Base-by-base conservation (phyloP, 2,888 invertebrate species). In the Epistrophe eligans region DNA sequence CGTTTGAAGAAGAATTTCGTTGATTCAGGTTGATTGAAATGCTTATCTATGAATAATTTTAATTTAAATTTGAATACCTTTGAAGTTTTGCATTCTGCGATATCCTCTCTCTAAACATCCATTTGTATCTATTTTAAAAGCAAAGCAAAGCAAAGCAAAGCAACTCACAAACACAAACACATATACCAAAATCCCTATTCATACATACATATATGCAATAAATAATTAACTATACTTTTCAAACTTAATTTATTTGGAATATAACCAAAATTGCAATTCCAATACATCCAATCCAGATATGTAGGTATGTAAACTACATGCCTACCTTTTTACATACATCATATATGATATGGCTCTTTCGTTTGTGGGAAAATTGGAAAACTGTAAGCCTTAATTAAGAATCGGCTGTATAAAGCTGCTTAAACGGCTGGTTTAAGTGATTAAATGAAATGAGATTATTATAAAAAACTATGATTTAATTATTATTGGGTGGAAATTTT, bases 371-470 rank as follows among this genome's bases (percentile, higher is more conserved):
- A 77, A 73, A 83, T 72, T 83, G 48, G 17, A 48, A 84, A 71
- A 58, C 55, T 67, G 60, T 77, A 85, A 77, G 50, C 72, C 55
- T 48, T 81, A 77, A 85, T 85, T 85, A 85, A 28, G 28, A 55
- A 81, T 85, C 81, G 77, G 24, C 28, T 81, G 81, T 4, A 24
- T 73, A 81, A 81, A 62, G 71, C 80, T 62, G 72, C 67, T 77
- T 84, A 77, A 80, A 67, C 58, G 35, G 45, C 60, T 72, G 60
- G 66, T 81, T 77, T 58, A 48, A 38, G 10, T 15, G 66, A 66
- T 77, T 84, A 72, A 77, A 77, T 81, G 72, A 66, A 77, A 77
- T 76, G 77, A 72, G 58, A 76, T 80, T 77, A 81, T 73, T 73
- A 73, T 62, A 11, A 11, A 58, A 60, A 60, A 67, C 35, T 64